These are phyloP conservation scores for Ascidia mentula DNA, from an alignment of 23 tunicate species.

Conservation along the genomic window DNA sequence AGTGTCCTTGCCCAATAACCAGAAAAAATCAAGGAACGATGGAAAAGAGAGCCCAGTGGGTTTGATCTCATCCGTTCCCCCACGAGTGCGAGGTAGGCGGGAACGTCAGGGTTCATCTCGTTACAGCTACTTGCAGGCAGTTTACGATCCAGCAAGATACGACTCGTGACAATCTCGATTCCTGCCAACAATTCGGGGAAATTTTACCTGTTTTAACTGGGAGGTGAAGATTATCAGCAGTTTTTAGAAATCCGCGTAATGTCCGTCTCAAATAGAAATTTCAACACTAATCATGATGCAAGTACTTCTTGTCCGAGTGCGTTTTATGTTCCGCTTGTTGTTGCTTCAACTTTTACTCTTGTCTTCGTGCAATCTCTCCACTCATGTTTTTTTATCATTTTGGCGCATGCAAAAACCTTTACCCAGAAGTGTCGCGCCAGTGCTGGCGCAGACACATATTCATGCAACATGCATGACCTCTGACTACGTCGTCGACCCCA, in stretches of 20 bases:
- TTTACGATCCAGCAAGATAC: conserved; percentile 24
- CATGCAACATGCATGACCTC: background rate
- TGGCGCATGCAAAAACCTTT: background rate
- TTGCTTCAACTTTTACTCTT: background rate
- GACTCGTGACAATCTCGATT: background rate
- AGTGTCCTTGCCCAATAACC: background rate
- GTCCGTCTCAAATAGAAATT: too few species aligned
- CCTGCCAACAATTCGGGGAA: too few species aligned
- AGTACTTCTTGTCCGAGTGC: background rate
- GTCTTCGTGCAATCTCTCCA: background rate
- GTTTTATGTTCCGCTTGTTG: background rate
- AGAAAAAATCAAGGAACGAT: background rate
- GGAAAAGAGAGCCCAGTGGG: too few species aligned
- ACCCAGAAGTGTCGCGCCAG: background rate
- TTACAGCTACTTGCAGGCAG: conserved; percentile 79
- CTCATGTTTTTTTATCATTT: background rate
- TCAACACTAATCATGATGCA: too few species aligned
- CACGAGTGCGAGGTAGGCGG: conserved; percentile 56
- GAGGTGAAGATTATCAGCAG: background rate
- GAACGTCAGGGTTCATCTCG: conserved; percentile 61
- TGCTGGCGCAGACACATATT: too few species aligned
- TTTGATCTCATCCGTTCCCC: conserved; percentile 15
- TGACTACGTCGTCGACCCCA: background rate
- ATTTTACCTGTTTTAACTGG: background rate
- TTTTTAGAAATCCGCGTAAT: background rate